Evolutionary conservation across 2,888 invertebrate genomes (phyloP).

Genomic region (Hylaea fasciaria): DNA sequence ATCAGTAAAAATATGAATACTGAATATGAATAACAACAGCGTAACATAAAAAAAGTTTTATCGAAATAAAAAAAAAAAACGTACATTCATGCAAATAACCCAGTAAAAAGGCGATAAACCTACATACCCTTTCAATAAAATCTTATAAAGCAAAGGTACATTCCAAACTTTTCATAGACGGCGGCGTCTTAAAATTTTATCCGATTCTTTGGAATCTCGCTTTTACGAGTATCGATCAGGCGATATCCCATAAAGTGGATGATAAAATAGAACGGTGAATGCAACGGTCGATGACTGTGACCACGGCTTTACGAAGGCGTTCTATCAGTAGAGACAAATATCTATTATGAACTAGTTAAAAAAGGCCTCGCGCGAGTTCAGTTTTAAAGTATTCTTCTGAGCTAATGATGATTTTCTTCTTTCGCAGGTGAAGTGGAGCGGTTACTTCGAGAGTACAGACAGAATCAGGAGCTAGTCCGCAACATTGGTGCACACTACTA

Average conservation of each 20-base stretch:
- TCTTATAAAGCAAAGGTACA: slow-evolving; percentile 38
- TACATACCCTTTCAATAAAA: slow-evolving; percentile 35
- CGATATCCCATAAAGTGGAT: slow-evolving; percentile 29
- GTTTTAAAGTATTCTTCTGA: background rate
- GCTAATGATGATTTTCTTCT: slow-evolving; percentile 31
- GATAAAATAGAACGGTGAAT: slow-evolving; percentile 37
- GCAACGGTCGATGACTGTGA: slow-evolving; percentile 31
- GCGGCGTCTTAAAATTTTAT: slow-evolving; percentile 44
- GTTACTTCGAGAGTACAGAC: slow-evolving; percentile 94
- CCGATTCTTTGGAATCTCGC: slow-evolving; percentile 33
- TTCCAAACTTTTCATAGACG: slow-evolving; percentile 36
- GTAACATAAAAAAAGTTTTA: no score
- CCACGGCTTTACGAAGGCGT: slow-evolving; percentile 31
- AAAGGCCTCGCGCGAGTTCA: background rate
- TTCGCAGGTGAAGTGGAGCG: slow-evolving; percentile 94
- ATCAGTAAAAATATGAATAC: no score
- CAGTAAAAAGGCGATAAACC: slow-evolving; percentile 33
- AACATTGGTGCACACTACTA: slow-evolving; percentile 96
- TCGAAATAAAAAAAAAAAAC: slow-evolving; percentile 9
- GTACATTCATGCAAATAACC: slow-evolving; percentile 9
- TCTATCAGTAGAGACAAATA: slow-evolving; percentile 21
- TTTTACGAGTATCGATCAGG: slow-evolving; percentile 43
- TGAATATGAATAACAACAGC: no score
- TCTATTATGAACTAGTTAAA: no score
- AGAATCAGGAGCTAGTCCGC: slow-evolving; percentile 96